A percentile compares a stretch with the other conserved stretches of the same genome.
Conservation (phyloP, 2,888 invertebrate genomes). For the Eupelmus urozonus region DNA sequence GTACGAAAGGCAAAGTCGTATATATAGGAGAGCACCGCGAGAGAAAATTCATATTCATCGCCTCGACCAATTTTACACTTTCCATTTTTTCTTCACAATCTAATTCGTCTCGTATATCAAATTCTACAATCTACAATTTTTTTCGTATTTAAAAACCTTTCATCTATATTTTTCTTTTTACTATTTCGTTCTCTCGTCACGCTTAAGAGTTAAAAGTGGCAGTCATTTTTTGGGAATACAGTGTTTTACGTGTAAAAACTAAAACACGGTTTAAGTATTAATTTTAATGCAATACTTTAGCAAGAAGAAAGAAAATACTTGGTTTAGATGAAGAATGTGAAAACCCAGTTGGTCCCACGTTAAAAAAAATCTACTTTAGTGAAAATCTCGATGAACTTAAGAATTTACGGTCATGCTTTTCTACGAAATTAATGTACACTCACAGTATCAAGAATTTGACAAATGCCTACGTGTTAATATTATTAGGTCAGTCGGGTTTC, state of each 20-base stretch:
- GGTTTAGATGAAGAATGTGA: constrained; percentile 13
- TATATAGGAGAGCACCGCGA: constrained; percentile 20
- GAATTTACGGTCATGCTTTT: not conserved
- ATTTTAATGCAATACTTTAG: not conserved
- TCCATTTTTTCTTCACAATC: not conserved
- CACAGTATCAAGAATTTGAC: not conserved
- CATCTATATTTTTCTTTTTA: constrained; percentile 27
- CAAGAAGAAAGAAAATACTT: constrained; percentile 6
- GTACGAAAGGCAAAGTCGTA: not conserved
- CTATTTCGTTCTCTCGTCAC: constrained; percentile 24
- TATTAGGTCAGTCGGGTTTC: constrained; percentile 28
- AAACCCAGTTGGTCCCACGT: constrained; percentile 53
- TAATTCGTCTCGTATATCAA: constrained; percentile 31
- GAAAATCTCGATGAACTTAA: not conserved
- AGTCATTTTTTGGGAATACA: constrained; percentile 51
- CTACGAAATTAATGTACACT: not conserved
- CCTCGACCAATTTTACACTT: constrained; percentile 13
- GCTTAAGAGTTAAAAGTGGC: constrained; percentile 49
- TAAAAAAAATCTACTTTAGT: constrained; percentile 18
- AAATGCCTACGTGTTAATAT: constrained; percentile 11
- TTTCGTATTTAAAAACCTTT: constrained; percentile 26
- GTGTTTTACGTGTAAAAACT: constrained; percentile 30
- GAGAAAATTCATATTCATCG: constrained; percentile 38
- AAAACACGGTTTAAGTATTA: not conserved
- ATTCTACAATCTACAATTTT: constrained; percentile 43